These are phyloP conservation scores for Tragelaphus buxtoni DNA, from an alignment of 2,113 vertebrate species.

Conservation along the genomic window DNA sequence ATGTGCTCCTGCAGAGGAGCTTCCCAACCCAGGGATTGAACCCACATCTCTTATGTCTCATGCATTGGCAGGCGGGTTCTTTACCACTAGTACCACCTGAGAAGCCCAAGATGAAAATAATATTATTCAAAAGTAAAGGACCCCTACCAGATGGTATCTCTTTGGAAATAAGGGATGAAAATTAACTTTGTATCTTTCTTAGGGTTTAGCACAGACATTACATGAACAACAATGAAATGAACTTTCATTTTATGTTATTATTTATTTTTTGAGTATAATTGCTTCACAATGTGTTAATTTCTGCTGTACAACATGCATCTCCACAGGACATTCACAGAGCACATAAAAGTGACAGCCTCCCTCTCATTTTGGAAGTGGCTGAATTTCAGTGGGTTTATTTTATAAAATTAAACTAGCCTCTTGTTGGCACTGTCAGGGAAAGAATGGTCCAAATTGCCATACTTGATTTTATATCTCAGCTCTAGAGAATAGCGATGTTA, in stretches of 20 bases:
- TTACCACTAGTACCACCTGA: neutral
- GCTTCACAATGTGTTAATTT: neutral
- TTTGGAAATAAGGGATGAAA: neutral
- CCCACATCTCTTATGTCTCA: neutral
- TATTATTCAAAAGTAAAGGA: neutral
- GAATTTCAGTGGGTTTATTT: neutral
- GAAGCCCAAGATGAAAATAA: neutral
- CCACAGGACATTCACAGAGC: neutral
- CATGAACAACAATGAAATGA: conserved; percentile 24
- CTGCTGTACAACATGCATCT: neutral
- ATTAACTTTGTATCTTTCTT: conserved; percentile 28
- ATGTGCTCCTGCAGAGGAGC: neutral
- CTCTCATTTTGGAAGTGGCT: neutral
- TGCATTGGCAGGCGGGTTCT: fast-evolving
- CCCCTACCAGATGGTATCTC: neutral
- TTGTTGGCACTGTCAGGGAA: neutral
- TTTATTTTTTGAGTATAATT: neutral
- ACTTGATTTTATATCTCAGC: neutral
- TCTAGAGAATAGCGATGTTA: neutral
- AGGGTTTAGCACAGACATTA: neutral
- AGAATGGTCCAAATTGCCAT: neutral
- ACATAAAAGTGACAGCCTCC: neutral
- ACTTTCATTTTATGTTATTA: neutral
- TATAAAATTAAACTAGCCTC: neutral
- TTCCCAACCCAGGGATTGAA: neutral